Base-by-base conservation (phyloP, 2,888 invertebrate genomes). In the Pseudococcus viburni region DNA sequence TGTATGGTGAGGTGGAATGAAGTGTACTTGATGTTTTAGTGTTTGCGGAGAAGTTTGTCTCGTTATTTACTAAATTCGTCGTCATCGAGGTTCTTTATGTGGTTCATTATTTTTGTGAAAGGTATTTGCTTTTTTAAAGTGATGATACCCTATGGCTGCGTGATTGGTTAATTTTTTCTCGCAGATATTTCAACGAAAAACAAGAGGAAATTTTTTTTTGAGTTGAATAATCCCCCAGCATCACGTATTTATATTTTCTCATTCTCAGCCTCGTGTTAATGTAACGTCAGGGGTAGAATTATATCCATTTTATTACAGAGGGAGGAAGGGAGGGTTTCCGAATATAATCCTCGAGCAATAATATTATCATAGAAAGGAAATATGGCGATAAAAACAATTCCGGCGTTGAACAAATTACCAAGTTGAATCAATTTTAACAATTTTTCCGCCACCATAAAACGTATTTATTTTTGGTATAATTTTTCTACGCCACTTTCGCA, bases 331-430 rank as follows among this genome's bases (percentile, higher is more conserved):
- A 33, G 26, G 26, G 3, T 3, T 33, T 33, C 26, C 26, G 26
- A 73, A 73, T 73, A 73, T 73, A 22, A 33, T 26, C 7, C 19
- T 19, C 46, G 46, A 17, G 80, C 80, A 46, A 80, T 80, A 80
- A 80, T 80, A 80, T 80, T 80, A 80, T 80, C 80, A 80, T 80
- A 80, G 80, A 80, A 80, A 80, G 80, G 80, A 80, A 42, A 80
- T 80, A 80, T n/a, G 80, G 19, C 19, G 42, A 80, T 80, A 80
- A 80, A 80, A 80, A 80, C 80, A 80, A 80, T 80, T 80, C 73
- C 42, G 42, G n/a, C 80, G 42, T 39, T 46, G 80, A 42, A 80
- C 80, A 80, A 80, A 80, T 80, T 80, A 80, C 80, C 80, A 46
- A 46, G 80, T 80, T 80, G 42, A 80, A 80, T 80, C 80, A 80